phyloP scores from a whole-genome alignment of 2,797 vertebrate species.

The Enteromius paludinosus region DNA sequence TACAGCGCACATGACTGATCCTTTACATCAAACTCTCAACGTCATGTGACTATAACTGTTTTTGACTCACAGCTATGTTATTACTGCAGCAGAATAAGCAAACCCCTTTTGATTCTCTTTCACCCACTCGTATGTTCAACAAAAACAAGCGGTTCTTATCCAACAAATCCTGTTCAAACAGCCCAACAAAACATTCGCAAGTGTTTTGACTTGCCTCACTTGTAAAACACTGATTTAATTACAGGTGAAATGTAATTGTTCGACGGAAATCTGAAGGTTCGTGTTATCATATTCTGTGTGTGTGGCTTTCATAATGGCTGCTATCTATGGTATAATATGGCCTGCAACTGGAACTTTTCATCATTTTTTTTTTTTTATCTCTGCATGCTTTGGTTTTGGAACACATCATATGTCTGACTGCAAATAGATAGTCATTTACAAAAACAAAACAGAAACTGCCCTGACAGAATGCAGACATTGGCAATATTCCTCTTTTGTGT shows the following conservation, averaged over 20 bases:
- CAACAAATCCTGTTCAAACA: conserved; percentile 15
- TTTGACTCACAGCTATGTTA: conserved; percentile 3
- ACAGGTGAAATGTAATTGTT: conserved; percentile 7
- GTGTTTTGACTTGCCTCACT: background rate
- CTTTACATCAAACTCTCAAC: background rate
- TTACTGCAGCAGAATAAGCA: conserved; percentile 18
- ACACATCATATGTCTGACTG: conserved; percentile 6
- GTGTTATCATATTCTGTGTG: background rate
- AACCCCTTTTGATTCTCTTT: conserved; percentile 6
- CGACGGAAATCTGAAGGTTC: background rate
- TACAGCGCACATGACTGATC: too few relatives aligned
- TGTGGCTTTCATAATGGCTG: background rate
- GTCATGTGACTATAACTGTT: conserved; percentile 12
- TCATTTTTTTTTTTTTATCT: background rate
- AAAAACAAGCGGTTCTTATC: background rate
- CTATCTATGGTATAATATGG: background rate
- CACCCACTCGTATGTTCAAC: conserved; percentile 16
- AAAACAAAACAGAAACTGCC: conserved; percentile 17
- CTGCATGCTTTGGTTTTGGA: conserved; percentile 3
- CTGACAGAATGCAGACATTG: conserved; percentile 13
- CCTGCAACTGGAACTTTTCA: background rate
- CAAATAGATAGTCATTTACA: conserved; percentile 1
- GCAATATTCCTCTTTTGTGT: conserved; percentile 13
- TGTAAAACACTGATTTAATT: conserved; percentile 21
- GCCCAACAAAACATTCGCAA: background rate